phyloP scores from a whole-genome alignment of 2,113 vertebrate genomes.

The Myotis davidii region DNA sequence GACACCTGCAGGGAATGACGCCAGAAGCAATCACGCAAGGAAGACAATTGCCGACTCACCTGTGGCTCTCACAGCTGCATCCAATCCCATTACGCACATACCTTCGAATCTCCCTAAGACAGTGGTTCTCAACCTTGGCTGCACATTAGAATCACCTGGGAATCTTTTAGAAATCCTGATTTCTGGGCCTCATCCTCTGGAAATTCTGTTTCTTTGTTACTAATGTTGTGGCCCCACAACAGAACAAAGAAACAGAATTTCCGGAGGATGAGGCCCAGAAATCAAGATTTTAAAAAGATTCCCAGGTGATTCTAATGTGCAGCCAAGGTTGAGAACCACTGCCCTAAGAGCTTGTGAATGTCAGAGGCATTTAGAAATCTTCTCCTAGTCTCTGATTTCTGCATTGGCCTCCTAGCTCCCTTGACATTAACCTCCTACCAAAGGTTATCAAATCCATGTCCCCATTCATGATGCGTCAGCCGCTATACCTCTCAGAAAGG shows the following conservation, averaged over 20 bases:
- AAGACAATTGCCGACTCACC: background rate
- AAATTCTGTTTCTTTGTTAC: too few relatives aligned
- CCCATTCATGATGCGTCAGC: background rate
- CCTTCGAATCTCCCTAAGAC: background rate
- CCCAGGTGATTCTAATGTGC: too few relatives aligned
- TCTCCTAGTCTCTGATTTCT: background rate
- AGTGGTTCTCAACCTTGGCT: too few relatives aligned
- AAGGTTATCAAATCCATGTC: background rate
- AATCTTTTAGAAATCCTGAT: too few relatives aligned
- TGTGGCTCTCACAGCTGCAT: background rate
- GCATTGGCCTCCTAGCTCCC: background rate
- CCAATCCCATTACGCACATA: background rate
- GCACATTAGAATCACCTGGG: too few relatives aligned
- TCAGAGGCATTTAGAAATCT: background rate
- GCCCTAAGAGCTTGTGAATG: background rate
- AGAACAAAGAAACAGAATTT: too few relatives aligned
- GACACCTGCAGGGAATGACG: background rate
- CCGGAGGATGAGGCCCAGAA: too few relatives aligned
- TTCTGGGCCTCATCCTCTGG: too few relatives aligned
- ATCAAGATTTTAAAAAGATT: too few relatives aligned
- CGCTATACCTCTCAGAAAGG: constrained; percentile 3
- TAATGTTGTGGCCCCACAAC: too few relatives aligned
- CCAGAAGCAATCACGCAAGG: background rate
- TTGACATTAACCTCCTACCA: background rate
- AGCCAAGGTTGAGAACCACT: too few relatives aligned